Base-by-base conservation (phyloP, 2,113 vertebrate species). In the Rhabdomys dilectus region DNA sequence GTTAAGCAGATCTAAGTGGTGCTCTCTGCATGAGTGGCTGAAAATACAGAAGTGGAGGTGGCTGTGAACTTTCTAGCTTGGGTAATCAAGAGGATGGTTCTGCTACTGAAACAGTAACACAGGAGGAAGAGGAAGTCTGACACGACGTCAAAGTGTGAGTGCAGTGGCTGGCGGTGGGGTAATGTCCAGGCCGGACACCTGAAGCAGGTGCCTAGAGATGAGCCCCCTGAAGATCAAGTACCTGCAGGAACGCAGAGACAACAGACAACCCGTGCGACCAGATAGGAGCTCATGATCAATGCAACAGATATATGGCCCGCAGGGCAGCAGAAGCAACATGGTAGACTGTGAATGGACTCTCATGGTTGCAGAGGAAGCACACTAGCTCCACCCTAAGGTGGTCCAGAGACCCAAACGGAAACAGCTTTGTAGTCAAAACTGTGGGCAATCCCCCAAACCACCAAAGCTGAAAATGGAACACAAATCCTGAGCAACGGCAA, bases 11-110 rank as follows among this genome's bases (percentile, higher is more conserved):
- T 56, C 72, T 92, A 77, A 88, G 10, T 78, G 39, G 34, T 53
- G 7, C 48, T 93, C 77, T 94, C 36, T 21, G 56, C 34, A 16
- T 80, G 29, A 96, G 34, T 72, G 60, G 42, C 3, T 81, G 58
- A 76, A 22, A 95, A 82, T 9, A 92, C 91, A 60, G 66, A 97
- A 93, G 45, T 87, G 22, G 80, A 96, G 39, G 88, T 64, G 58
- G 56, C 19, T 12, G 39, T 64, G 29, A 85, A 36, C 34, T 86
- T 78, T 93, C 66, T 56, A 86, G 77, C 72, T 26, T 93, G 21
- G 19, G 16, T 81, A 93, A 93, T 53, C 42, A 88, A 80, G 70
- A 88, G 5, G 64, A n/a, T 17, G 13, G 58, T 2, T 95, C 70
- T 93, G 19, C 48, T 86, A 81, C 17, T 56, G 36, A 91, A 48